These are phyloP conservation scores for Protonemura montana DNA, from an alignment of 2,888 invertebrate genomes.

Conservation along the genomic window DNA sequence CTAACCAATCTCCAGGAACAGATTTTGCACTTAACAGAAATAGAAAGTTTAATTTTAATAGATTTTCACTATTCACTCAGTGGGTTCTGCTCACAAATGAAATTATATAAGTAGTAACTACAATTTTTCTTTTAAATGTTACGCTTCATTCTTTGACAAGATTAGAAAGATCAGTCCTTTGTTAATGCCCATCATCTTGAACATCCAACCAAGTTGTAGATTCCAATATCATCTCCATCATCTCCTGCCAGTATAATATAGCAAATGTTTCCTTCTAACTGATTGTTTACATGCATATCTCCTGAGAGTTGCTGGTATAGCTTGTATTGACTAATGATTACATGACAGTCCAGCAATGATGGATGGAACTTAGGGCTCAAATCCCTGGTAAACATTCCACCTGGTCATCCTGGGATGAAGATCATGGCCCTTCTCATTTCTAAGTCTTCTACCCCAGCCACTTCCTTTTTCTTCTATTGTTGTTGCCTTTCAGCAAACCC, in stretches of 20 bases:
- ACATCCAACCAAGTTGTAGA: not conserved
- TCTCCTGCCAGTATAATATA: not conserved
- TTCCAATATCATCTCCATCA: not conserved
- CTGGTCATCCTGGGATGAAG: constrained; percentile 42
- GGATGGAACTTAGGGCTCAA: constrained; percentile 44
- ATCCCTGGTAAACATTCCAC: constrained; percentile 48
- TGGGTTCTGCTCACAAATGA: not conserved
- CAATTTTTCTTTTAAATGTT: not conserved
- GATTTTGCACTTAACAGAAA: not conserved
- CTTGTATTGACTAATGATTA: constrained; percentile 49
- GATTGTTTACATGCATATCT: constrained; percentile 29
- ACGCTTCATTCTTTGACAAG: not conserved
- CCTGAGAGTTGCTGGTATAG: not conserved
- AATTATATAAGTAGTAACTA: not conserved
- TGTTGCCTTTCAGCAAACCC: not conserved
- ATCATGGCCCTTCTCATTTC: constrained; percentile 7
- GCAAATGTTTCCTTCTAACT: constrained; percentile 1
- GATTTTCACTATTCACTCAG: not conserved
- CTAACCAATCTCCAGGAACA: not conserved
- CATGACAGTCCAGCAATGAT: constrained; percentile 49
- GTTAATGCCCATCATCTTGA: not conserved
- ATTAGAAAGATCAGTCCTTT: not conserved
- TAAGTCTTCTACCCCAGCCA: not conserved
- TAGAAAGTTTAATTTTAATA: not conserved
- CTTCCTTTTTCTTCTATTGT: constrained; percentile 7